phyloP scores from a whole-genome alignment of 2,113 vertebrate genomes.

The Heterocephalus glaber region DNA sequence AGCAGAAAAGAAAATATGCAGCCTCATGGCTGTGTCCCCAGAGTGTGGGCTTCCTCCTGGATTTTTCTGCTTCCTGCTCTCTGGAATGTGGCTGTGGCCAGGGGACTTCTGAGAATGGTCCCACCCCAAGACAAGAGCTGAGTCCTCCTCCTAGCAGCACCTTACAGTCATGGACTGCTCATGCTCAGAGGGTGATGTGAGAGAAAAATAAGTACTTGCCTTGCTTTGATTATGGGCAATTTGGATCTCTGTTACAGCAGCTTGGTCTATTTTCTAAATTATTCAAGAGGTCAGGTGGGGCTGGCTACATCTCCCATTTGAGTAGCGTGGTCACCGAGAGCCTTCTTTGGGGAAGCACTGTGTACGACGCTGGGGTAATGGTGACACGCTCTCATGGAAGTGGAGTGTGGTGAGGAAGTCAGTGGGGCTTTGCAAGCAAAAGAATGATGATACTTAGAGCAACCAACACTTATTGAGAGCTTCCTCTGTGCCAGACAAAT shows the following conservation, averaged over 20 bases:
- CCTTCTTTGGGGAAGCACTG: neutral
- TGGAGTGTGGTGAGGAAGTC: neutral
- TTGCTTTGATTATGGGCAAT: neutral
- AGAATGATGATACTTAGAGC: neutral
- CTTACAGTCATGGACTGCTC: neutral
- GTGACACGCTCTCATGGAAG: neutral
- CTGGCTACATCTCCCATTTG: neutral
- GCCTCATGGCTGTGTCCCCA: neutral
- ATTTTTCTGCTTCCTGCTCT: neutral
- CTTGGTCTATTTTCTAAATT: neutral
- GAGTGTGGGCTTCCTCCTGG: neutral
- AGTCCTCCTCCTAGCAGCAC: neutral
- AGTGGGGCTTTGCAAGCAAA: neutral
- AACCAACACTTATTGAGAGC: neutral
- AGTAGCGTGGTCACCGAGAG: neutral
- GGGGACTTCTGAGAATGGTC: neutral
- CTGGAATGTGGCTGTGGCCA: slow-evolving; percentile 12
- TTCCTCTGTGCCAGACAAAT: neutral
- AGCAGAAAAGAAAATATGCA: neutral
- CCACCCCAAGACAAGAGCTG: neutral
- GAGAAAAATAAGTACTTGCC: slow-evolving; percentile 3
- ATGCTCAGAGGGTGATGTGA: neutral
- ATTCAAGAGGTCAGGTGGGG: neutral
- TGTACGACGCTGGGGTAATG: neutral
- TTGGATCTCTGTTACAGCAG: slow-evolving; percentile 13